Evolutionary conservation across 2,797 vertebrate genomes (phyloP), one percentile per base, ranked within the genome.

Genomic region (Anolis apletophallus): DNA sequence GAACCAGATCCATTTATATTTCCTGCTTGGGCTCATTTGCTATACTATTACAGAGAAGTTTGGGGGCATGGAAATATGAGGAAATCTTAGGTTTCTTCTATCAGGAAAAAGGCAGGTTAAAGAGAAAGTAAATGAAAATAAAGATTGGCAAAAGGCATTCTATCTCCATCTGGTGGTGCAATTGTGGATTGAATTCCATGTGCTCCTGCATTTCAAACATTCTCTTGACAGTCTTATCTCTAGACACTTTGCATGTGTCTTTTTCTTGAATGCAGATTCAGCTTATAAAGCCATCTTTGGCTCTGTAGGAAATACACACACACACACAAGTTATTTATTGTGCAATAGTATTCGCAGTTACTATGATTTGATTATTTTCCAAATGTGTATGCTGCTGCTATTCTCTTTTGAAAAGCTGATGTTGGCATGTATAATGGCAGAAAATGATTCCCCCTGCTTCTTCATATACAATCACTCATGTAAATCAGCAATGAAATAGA

Each of bases 151-250:
- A 93, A 92, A 87, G 2, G 73, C 89, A 93, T 88, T 85, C 83
- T 89, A 92, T 90, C 91, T 83, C 95, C 95, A 95, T 92, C 95
- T 94, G 94, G 94, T 94, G 95, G 91, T 88, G 75, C 9, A 1
- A 76, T 7, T 0, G 3, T 77, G 5, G 54, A 69, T 23, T 86
- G 34, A 32, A 40, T 57, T 21, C 19, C 12, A 40, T 40, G 1
- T 6, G 13, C 3, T 82, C 23, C 16, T 59, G 29, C 19, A 68
- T 72, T 83, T 72, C n/a, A 52, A 69, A 52, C 40, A 17, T 40
- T 34, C 69, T 50, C 55, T 29, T 8, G 26, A 17, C 0, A 26
- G 17, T 64, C 3, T 50, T 32, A 54, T 67, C 34, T 81, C 46
- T 26, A 11, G 1, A 55, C 55, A 32, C 1, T 34, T 17, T 9